A percentile compares a stretch with the other conserved stretches of the same genome.
Evolutionary conservation across 2,888 invertebrate genomes (phyloP).

Genomic region (Holacanthella duospinosa): DNA sequence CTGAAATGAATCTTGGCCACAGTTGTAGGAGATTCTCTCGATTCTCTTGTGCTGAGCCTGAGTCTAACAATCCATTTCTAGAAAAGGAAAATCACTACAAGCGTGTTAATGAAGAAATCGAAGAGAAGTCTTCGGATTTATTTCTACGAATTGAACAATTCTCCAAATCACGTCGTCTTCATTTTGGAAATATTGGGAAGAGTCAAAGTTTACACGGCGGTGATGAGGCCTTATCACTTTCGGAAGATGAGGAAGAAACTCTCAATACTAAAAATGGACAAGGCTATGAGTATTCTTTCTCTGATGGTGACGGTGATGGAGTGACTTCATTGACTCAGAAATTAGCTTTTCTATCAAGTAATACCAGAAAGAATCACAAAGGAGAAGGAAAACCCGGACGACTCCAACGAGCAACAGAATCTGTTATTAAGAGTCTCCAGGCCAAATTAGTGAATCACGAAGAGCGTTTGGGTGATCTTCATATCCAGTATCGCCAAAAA

Average conservation of each 20-base stretch:
- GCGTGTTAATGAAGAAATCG: slow-evolving; percentile 31
- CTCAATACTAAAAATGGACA: background rate
- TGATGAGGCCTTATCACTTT: background rate
- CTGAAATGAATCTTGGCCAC: no score
- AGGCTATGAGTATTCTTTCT: background rate
- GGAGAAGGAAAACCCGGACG: slow-evolving; percentile 16
- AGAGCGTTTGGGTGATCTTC: slow-evolving; percentile 28
- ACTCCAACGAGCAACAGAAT: slow-evolving; percentile 33
- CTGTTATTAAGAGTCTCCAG: slow-evolving; percentile 32
- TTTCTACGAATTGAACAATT: slow-evolving; percentile 32
- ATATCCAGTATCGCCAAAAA: slow-evolving; percentile 36
- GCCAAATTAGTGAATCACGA: slow-evolving; percentile 31
- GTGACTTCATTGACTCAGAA: background rate
- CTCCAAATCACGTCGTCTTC: slow-evolving; percentile 11
- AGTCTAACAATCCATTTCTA: slow-evolving; percentile 16
- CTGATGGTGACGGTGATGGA: background rate
- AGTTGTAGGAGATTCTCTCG: background rate
- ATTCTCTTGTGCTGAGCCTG: background rate
- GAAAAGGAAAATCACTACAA: slow-evolving; percentile 28
- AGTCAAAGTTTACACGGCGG: background rate
- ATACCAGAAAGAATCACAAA: background rate
- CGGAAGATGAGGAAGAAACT: background rate
- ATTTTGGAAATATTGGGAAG: background rate
- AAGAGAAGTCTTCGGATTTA: slow-evolving; percentile 31
- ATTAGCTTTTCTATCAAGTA: background rate